Conservation (phyloP, 2,113 vertebrate species). For the Pristiophorus japonicus region DNA sequence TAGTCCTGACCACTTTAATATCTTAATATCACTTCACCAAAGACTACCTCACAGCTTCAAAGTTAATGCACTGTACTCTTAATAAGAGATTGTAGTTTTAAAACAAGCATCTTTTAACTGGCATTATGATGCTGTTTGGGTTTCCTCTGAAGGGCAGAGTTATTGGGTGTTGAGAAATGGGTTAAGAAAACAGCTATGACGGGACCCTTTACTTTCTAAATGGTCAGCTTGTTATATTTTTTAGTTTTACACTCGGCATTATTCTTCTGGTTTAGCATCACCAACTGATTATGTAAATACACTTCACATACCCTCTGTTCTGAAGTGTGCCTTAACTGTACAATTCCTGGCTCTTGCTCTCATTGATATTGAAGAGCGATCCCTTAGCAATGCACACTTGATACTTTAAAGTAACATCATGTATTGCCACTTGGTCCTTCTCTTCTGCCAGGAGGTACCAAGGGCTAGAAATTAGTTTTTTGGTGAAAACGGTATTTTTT, state of each 20-base stretch:
- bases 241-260: background rate
- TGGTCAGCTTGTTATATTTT: background rate
- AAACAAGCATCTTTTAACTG: background rate
- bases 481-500: no score
- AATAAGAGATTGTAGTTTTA: background rate
- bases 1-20: background rate
- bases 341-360: background rate
- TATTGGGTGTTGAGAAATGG: background rate
- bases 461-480: no score
- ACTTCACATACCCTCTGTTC: background rate
- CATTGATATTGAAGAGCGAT: background rate
- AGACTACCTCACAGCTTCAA: background rate
- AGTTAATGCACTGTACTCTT: background rate
- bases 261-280: background rate
- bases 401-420: background rate
- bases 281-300: background rate
- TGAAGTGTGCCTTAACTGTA: background rate
- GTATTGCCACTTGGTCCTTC: background rate
- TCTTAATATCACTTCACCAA: background rate
- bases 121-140: background rate
- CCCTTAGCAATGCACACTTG: background rate
- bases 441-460: background rate
- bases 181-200: background rate
- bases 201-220: background rate
- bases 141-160: background rate